Evolutionary conservation across 2,888 invertebrate species (phyloP), one percentile per base, ranked within the genome.

Genomic region (Conops quadrifasciatus): DNA sequence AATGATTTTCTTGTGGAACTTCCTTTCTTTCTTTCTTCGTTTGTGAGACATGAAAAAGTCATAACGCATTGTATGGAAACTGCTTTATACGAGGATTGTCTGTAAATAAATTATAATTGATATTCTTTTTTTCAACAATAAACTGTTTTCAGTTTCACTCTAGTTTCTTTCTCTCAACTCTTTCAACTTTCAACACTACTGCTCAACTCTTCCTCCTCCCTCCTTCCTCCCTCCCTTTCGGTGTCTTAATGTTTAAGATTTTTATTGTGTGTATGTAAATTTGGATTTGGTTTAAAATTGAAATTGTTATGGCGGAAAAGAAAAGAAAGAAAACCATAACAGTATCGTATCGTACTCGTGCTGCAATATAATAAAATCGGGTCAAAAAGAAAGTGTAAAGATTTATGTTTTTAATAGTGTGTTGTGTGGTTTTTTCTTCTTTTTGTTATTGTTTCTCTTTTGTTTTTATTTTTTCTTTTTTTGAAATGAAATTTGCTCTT

Each of bases 321-420:
- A 19, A 60, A 60, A 60, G 30, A 26, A 59, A 59, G 4, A n/a
- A 26, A 49, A 49, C n/a, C 26, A 45, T 15, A 66, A 66, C 24
- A 58, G 24, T 28, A 28, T 58, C 13, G 2, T 15, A 28, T 21
- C 19, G 7, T 2, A 28, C 15, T 58, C 36, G 36, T 36, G 9
- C 36, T 36, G 36, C 5, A 36, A 9, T 36, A 9, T 4, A 4
- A 36, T 9, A 9, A 36, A 26, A 63, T 19, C 1, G 36, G 43
- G 66, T 66, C 66, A 56, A 67, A 43, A 58, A 26, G 45, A 67
- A 67, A 67, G 67, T 58, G 67, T 58, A 24, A 16, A 67, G 26
- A 30, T 65, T 19, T 24, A 21, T 2, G 21, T 53, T 53, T 19
- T 36, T 36, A 7, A 9, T 36, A 36, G 36, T 36, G 9, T 36